Base-by-base conservation (phyloP, 2,888 invertebrate genomes). In the Heliothis peltigera region DNA sequence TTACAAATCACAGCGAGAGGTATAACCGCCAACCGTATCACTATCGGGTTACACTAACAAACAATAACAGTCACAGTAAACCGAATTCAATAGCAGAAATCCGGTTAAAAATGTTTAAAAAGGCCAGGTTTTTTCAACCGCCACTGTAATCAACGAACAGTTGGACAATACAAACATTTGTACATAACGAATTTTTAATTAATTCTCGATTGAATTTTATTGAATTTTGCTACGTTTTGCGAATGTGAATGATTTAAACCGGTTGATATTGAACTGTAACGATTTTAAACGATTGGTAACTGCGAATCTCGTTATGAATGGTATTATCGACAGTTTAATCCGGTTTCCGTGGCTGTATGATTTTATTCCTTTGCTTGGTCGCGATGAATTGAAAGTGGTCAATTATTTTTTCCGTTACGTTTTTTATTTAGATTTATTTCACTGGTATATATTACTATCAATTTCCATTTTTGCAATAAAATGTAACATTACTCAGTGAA, bases 101-200 rank as follows among this genome's bases (percentile, higher is more conserved):
- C 71, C 66, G 77, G 67, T 69, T 70, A 68, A 75, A 75, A 73
- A 66, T 57, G 44, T 61, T 74, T 61, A 56, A 70, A 74, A 75
- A 64, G 18, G 18, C 46, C 55, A 48, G 57, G 49, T 49, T 75
- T 80, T 79, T 80, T 69, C 67, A 64, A 74, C 66, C 59, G 56
- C 70, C 39, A 43, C 58, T 57, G 80, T 81, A 81, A 83, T 84
- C 79, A 82, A 74, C 74, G 78, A 22, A 69, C 74, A 66, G 64
- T 77, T 64, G 68, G 68, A 68, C 80, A 77, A 73, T 68, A 62
- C 72, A 82, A 84, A 84, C 77, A 81, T 76, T 79, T 73, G 73
- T 70, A 72, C 66, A 75, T 75, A 75, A 75, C 77, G 79, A 77
- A 74, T 77, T 83, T 86, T 85, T 81, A 82, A 85, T 86, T 79